Evolutionary conservation across 2,888 invertebrate species (phyloP).

Genomic region (Nephrotoma flavescens): DNA sequence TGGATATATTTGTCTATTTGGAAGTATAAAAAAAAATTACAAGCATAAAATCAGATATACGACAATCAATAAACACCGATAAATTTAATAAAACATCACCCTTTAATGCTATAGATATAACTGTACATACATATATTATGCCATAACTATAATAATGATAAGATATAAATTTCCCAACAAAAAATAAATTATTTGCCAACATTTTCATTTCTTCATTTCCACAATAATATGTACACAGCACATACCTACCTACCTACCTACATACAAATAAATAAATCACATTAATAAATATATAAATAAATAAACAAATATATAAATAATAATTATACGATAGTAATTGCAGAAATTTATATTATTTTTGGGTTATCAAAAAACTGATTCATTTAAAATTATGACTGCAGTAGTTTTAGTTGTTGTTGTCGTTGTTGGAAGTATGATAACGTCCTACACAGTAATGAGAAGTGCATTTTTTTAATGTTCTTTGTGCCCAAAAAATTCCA

Average conservation of each 20-base stretch:
- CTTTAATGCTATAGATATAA: not conserved
- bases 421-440: not conserved
- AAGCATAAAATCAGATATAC: not conserved
- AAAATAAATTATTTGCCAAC: not conserved
- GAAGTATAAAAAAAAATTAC: not conserved
- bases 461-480: not conserved
- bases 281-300: too few relatives aligned
- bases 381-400: not conserved
- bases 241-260: not conserved
- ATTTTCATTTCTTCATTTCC: not conserved
- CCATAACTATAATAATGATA: not conserved
- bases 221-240: not conserved
- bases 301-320: not conserved
- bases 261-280: not conserved
- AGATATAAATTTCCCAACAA: not conserved
- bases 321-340: not conserved
- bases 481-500: not conserved
- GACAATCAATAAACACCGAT: not conserved
- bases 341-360: not conserved
- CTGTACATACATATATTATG: not conserved
- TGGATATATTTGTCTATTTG: not conserved
- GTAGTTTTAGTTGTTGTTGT: not conserved
- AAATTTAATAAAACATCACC: not conserved
- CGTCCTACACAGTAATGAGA: not conserved
- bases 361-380: not conserved